Percentiles rank a stretch among this genome's conserved stretches.
Evolutionary conservation across 2,797 vertebrate species (phyloP).

Genomic region (Rhabdomys pumilio): DNA sequence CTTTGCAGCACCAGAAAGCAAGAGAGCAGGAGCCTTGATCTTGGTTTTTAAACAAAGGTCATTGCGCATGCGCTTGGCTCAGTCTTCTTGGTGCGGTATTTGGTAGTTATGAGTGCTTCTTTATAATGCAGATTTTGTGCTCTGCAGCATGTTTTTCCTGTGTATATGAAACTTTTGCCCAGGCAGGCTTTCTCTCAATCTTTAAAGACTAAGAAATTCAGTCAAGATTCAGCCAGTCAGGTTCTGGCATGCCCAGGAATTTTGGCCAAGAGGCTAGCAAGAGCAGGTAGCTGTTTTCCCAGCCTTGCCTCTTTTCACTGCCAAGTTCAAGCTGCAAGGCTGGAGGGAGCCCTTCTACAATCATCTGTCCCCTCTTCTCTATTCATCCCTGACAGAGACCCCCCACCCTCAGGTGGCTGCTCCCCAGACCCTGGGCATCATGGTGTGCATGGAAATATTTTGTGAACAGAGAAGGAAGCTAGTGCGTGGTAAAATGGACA

Average conservation of each 20-base stretch:
- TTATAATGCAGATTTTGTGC: not conserved
- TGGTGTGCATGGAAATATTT: not conserved
- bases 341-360: not conserved
- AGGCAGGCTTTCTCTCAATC: not conserved
- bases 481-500: not conserved
- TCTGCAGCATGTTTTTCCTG: not conserved
- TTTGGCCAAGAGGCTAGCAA: not conserved
- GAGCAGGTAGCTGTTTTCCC: not conserved
- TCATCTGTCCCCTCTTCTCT: not conserved
- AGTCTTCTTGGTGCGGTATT: not conserved
- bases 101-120: not conserved
- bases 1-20: not conserved
- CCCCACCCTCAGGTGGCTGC: not conserved
- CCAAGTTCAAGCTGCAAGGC: not conserved
- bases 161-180: not conserved
- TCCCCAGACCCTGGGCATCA: not conserved
- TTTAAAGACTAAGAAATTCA: slow-evolving; percentile 10
- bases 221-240: not conserved
- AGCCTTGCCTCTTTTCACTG: not conserved
- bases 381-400: not conserved
- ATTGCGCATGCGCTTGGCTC: fast-evolving
- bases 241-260: slow-evolving; percentile 42
- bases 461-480: not conserved
- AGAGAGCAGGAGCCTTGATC: too few species aligned
- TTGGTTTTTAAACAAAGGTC: not conserved